Base-by-base conservation (phyloP, 35 echinoderm and acorn worm genomes). In the Patiria miniata region DNA sequence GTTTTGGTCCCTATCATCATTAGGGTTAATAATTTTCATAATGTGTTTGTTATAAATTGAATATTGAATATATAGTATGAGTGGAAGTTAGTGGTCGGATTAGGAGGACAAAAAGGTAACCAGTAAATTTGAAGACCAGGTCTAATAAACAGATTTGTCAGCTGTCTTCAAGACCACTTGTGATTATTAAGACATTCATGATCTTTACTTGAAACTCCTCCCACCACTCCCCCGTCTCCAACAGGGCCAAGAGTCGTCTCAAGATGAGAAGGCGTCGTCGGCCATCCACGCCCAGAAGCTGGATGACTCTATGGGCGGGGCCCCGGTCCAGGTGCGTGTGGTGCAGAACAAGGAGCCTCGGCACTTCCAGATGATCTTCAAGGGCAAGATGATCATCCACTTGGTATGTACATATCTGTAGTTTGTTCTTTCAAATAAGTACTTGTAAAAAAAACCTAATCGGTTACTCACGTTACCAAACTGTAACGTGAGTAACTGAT, bases 181-280 rank as follows among this genome's bases (percentile, higher is more conserved):
- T 47, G 42, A 6, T 47, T 47, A 47, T 47, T 47, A 6, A 12
- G 12, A 47, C 42, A 47, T 47, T 47, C 42, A 4, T 6, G 12
- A 47, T 12, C 42, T 47, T 47, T n/a, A n/a, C n/a, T 47, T 47
- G 42, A 47, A 47, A 47, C 42, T 6, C 42, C 42, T 6, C 42
- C 42, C 42, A 47, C 42, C 42, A 4, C 12, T 4, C 42, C 42
- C 42, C 42, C 73, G 53, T 36, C 26, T 61, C 58, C 34, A 26
- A 69, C 36, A 99, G 96, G 96, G 92, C 37, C 82, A 81, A 8
- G 85, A 91, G 21, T 99, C 96, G 0, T 85, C 96, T 10, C 77
- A 77, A n/a, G 96, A 99, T 85, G 96, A 99, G 90, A 87, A 92
- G 61, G 96, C 92, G 61, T 87, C 96, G n/a, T 86, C 92, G 39